Evolutionary conservation across 2,113 vertebrate species (phyloP), one percentile per base, ranked within the genome.

Genomic region (Cavia aperea): DNA sequence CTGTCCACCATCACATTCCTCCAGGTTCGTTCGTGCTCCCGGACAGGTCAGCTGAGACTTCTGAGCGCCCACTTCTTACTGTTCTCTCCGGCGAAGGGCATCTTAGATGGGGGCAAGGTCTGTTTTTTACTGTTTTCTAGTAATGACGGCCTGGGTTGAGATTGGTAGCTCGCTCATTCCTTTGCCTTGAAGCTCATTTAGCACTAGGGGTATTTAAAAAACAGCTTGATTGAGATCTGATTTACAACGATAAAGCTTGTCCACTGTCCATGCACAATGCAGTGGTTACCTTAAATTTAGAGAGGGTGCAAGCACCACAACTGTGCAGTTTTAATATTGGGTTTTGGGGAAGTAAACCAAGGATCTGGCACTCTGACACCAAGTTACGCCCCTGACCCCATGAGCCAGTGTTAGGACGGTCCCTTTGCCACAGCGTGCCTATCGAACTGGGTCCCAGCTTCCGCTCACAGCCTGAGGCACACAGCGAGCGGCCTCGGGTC

Each of bases 361-460:
- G 31, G 82, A 18, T 24, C 75, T 62, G 18, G 24, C 33, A 4
- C 77, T 70, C 31, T 15, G 7, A 43, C 23, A 19, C 63, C 29
- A 31, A 87, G 14, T n/a, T 58, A 21, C 5, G 13, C 23, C 23
- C 83, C 39, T 33, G 8, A 19, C 18, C 15, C 62, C 21, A 2
- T 4, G 2, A 4, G 46, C 78, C 46, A 19, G 39, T 91, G 51
- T 56, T 18, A 60, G 49, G 56, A 13, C 13, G 9, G 68, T 51
- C 66, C n/a, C 73, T 21, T 58, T 10, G 19, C 51, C 60, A 31
- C 73, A 75, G 36, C 39, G 5, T 46, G 36, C 58, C 43, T 13
- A 0, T 36, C 7, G 3, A 16, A 24, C n/a, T 49, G 15, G 4
- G 36, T n/a, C 62, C 24, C 62, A 5, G 15, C 24, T 72, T 33